These are phyloP conservation scores for Oryzaephilus surinamensis DNA, from an alignment of 1,140 invertebrate species.

Conservation along the genomic window DNA sequence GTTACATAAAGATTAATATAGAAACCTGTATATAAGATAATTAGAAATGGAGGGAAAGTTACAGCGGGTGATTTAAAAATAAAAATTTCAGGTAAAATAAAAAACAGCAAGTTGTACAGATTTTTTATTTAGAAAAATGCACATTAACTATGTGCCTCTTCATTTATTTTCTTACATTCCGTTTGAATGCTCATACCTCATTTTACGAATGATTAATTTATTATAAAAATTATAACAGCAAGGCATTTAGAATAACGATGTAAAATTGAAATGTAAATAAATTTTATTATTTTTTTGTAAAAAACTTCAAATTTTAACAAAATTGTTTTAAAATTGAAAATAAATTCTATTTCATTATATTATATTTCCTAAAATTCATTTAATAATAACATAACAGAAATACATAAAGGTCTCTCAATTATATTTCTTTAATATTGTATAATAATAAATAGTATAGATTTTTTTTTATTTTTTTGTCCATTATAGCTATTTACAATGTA, in stretches of 20 bases:
- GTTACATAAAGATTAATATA: too few relatives aligned
- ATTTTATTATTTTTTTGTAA: slow-evolving; percentile 2
- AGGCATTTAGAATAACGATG: slow-evolving; percentile 20
- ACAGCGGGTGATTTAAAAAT: too few relatives aligned
- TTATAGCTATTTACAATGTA: slow-evolving; percentile 32
- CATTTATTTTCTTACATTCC: slow-evolving; percentile 14
- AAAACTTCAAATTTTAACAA: slow-evolving; percentile 7
- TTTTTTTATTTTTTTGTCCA: slow-evolving; percentile 10
- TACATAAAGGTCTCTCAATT: too few relatives aligned
- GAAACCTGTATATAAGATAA: too few relatives aligned
- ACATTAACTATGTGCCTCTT: slow-evolving; percentile 19
- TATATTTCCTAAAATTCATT: background rate
- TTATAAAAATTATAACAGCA: slow-evolving; percentile 20
- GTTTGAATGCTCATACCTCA: background rate
- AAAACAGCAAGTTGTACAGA: slow-evolving; percentile 9
- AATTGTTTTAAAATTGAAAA: slow-evolving; percentile 8
- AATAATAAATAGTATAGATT: slow-evolving; percentile 15
- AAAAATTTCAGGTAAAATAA: slow-evolving; percentile 9
- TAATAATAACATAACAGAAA: slow-evolving; percentile 3
- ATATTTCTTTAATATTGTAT: too few relatives aligned
- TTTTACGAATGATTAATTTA: slow-evolving; percentile 17
- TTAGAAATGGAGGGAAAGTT: too few relatives aligned
- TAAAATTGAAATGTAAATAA: slow-evolving; percentile 15
- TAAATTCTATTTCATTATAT: background rate
- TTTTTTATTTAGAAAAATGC: slow-evolving; percentile 25